These are phyloP conservation scores for Xiphophorus couchianus DNA, from an alignment of 2,113 vertebrate genomes.

Conservation along the genomic window DNA sequence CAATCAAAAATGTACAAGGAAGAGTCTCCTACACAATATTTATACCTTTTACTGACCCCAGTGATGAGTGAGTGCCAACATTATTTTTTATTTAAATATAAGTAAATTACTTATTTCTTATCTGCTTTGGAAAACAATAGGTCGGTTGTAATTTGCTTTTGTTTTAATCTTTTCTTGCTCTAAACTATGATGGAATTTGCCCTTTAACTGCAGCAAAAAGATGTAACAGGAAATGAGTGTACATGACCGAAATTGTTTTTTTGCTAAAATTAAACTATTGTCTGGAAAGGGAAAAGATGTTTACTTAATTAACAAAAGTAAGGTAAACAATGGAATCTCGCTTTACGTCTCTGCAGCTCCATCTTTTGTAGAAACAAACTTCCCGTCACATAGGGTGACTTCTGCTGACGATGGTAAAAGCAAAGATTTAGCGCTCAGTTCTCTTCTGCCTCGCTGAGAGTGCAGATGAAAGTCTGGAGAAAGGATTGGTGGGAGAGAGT, in stretches of 20 bases:
- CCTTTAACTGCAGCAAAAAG: neutral
- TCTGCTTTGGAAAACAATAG: neutral
- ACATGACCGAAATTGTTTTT: neutral
- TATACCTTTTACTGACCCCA: no score
- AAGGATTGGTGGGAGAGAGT: conserved; percentile 2
- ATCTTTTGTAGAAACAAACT: neutral
- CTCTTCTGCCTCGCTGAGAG: neutral
- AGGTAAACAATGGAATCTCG: neutral
- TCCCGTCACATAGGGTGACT: neutral
- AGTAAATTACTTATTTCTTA: neutral
- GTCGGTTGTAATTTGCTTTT: neutral
- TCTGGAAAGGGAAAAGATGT: neutral
- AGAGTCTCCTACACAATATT: neutral
- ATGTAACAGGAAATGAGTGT: neutral
- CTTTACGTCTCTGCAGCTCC: neutral
- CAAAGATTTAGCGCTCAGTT: neutral
- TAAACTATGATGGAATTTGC: neutral
- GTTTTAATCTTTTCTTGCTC: neutral
- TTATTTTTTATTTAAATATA: no score
- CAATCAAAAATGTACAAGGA: no score
- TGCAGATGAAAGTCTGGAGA: neutral
- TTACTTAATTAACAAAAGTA: neutral
- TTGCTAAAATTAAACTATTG: neutral
- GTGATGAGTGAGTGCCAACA: neutral
- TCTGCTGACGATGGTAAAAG: neutral